Conservation (phyloP, 2,113 vertebrate genomes). For the Xyrauchen texanus region DNA sequence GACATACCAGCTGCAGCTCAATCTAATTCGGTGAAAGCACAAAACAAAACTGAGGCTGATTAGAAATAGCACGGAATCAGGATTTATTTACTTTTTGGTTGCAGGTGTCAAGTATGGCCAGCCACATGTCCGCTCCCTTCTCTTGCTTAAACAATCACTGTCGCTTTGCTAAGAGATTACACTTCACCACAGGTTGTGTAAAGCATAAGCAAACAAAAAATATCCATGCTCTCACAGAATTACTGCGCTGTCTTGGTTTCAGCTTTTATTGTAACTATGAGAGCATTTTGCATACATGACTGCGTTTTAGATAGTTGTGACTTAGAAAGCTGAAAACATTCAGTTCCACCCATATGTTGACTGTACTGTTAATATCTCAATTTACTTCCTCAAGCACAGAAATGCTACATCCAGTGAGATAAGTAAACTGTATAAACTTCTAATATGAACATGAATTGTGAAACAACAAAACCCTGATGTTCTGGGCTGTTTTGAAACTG, state of each 20-base stretch:
- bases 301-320: background rate
- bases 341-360: slow-evolving; percentile 14
- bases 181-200: slow-evolving; percentile 7
- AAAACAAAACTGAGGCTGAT: slow-evolving; percentile 42
- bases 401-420: background rate
- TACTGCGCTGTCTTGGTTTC: background rate
- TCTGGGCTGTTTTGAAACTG: slow-evolving; percentile 8
- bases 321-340: slow-evolving; percentile 8
- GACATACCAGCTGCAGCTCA: slow-evolving; percentile 21
- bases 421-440: background rate
- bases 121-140: slow-evolving; percentile 25
- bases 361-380: background rate
- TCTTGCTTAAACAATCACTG: background rate
- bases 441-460: background rate
- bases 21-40: slow-evolving; percentile 29
- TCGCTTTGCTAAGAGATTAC: background rate
- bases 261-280: slow-evolving; percentile 4
- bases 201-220: slow-evolving; percentile 6
- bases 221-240: background rate
- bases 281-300: slow-evolving; percentile 1
- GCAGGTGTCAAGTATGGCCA: slow-evolving; percentile 35
- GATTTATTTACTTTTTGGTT: slow-evolving; percentile 31
- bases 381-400: background rate
- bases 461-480: background rate
- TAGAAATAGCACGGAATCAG: slow-evolving; percentile 16